Evolutionary conservation across 2,888 invertebrate genomes (phyloP).

Genomic region (Monochamus alternatus): DNA sequence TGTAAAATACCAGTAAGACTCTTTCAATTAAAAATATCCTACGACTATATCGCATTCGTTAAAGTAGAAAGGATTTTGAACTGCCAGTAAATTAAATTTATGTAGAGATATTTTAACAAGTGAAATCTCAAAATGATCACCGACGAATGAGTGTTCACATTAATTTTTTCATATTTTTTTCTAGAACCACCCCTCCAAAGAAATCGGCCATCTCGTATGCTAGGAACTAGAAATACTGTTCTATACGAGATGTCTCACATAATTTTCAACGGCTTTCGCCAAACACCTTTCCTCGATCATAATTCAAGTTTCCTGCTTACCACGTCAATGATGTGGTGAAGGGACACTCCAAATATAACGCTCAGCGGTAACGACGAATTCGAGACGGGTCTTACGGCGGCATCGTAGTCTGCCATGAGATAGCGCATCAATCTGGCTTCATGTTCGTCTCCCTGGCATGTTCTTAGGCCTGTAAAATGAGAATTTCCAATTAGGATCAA

Average conservation of each 20-base stretch:
- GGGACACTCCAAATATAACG: conserved; percentile 86
- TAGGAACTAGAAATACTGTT: too few species aligned
- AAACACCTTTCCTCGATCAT: neutral
- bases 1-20: too few species aligned
- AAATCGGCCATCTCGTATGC: too few species aligned
- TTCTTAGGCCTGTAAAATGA: conserved; percentile 46
- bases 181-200: too few species aligned
- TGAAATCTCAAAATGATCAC: too few species aligned
- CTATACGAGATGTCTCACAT: neutral
- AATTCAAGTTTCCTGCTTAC: conserved; percentile 73
- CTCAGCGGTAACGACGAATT: conserved; percentile 84
- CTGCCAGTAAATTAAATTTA: too few species aligned
- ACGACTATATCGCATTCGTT: too few species aligned
- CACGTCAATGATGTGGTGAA: conserved; percentile 90
- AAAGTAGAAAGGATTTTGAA: too few species aligned
- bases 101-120: too few species aligned
- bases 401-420: conserved; percentile 84
- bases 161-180: too few species aligned
- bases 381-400: conserved; percentile 84
- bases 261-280: neutral
- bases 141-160: too few species aligned
- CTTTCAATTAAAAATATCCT: too few species aligned
- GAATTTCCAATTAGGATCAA: conserved; percentile 1
- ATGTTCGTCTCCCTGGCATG: conserved; percentile 75
- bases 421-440: conserved; percentile 83